A percentile compares a stretch with the other conserved stretches of the same genome.
Conservation (phyloP, 2,797 vertebrate species). For the Notoglanidium macrostoma region DNA sequence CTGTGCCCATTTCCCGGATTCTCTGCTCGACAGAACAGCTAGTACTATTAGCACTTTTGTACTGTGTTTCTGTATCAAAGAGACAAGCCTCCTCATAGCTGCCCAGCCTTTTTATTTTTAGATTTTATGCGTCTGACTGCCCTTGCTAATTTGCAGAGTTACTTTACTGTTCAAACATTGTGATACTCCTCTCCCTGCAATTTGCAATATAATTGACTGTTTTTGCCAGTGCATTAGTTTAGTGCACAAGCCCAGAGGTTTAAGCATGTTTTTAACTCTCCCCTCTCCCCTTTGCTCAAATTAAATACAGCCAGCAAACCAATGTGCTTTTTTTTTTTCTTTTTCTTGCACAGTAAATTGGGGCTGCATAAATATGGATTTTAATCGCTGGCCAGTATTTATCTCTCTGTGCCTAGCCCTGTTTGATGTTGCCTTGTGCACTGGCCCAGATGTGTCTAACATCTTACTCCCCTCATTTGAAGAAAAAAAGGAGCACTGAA, state of each 20-base stretch:
- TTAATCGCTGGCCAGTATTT: conserved; percentile 77
- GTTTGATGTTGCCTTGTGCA: conserved; percentile 75
- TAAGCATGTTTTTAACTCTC: conserved; percentile 64
- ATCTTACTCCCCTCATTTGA: conserved; percentile 63
- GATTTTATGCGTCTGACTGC: conserved; percentile 52
- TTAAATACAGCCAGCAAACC: conserved; percentile 77
- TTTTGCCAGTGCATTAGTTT: conserved; percentile 74
- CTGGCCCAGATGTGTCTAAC: conserved; percentile 69
- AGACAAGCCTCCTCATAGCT: conserved; percentile 53
- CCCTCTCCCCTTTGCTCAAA: conserved; percentile 59
- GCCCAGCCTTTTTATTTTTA: conserved; percentile 65
- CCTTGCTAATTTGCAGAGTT: conserved; percentile 58
- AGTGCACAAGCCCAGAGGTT: conserved; percentile 72
- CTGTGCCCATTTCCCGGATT: conserved; percentile 19
- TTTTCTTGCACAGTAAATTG: conserved; percentile 71
- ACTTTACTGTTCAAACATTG: conserved; percentile 66
- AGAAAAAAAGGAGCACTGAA: conserved; percentile 46
- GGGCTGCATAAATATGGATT: conserved; percentile 79
- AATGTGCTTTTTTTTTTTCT: conserved; percentile 65
- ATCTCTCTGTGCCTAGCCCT: conserved; percentile 72
- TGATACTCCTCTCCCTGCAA: conserved; percentile 65
- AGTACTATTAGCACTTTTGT: conserved; percentile 55
- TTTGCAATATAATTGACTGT: conserved; percentile 78
- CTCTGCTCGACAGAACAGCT: conserved; percentile 47
- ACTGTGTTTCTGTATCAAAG: conserved; percentile 58